Evolutionary conservation across 2,113 vertebrate species (phyloP), one percentile per base, ranked within the genome.

Genomic region (Perca flavescens): DNA sequence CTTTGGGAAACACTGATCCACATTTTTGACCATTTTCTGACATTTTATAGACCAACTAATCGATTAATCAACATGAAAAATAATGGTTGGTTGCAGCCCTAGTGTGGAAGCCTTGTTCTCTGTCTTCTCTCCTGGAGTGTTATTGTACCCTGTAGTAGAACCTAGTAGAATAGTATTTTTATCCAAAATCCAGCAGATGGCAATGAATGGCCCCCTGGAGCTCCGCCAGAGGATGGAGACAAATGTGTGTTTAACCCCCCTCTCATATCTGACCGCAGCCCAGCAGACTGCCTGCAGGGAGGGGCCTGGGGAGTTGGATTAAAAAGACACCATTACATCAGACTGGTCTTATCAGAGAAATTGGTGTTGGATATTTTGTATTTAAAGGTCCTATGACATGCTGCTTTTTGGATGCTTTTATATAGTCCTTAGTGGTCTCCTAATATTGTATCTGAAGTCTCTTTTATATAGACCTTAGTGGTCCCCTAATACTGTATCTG

Each of bases 161-260:
- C 40, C 49, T 79, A 68, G 52, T 79, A 68, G 52, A 73, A 67
- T 74, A 67, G 43, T 73, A 67, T 80, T 60, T 75, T 63, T 83
- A 83, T 60, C 62, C 63, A 73, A 79, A 71, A 79, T 2, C 64
- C 49, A 85, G 81, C 84, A 89, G 87, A 86, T 89, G 83, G 80
- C 68, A 80, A 64, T 67, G 60, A 69, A 76, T 71, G 54, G 2
- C 72, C 72, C 80, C 82, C 79, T 28, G 58, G 53, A 84, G 79
- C 75, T 88, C 58, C 3, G 43, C 77, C 52, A 87, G 75, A 82
- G 61, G 57, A 81, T 22, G 50, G 70, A 82, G 86, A 86, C 86
- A 78, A 68, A 74, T 84, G 73, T 89, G 78, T 82, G 13, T 89
- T 90, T 89, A 2, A 89, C 85, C 81, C 66, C 79, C 66, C 40